Evolutionary conservation across 2,113 vertebrate species (phyloP).

Genomic region (Centropristis striata): DNA sequence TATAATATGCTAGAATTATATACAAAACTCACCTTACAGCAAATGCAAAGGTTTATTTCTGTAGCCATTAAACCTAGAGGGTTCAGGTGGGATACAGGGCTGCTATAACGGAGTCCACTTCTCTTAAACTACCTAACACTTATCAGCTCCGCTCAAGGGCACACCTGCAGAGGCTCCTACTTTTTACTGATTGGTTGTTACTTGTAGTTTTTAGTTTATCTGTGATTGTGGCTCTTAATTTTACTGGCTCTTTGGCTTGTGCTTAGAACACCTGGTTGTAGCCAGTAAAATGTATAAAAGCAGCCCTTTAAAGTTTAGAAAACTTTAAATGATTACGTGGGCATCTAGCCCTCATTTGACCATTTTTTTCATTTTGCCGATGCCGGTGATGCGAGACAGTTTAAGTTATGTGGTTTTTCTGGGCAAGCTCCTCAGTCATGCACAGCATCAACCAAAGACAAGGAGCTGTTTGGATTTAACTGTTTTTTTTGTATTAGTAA

Average conservation of each 20-base stretch:
- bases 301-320: conserved; percentile 56
- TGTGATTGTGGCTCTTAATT: conserved; percentile 68
- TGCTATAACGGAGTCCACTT: conserved; percentile 51
- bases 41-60: conserved; percentile 33
- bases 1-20: conserved; percentile 49
- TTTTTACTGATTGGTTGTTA: conserved; percentile 69
- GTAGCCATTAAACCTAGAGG: conserved; percentile 30
- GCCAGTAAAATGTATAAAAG: conserved; percentile 66
- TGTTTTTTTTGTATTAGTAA: conserved; percentile 66
- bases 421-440: conserved; percentile 20
- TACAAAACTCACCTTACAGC: conserved; percentile 23
- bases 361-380: conserved; percentile 32
- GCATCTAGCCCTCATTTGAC: conserved; percentile 31
- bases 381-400: conserved; percentile 35
- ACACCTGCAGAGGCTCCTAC: conserved; percentile 28
- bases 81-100: conserved; percentile 50
- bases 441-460: conserved; percentile 41
- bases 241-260: conserved; percentile 55
- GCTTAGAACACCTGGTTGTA: conserved; percentile 74
- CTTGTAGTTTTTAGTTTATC: conserved; percentile 65
- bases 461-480: conserved; percentile 50
- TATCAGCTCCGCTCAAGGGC: conserved; percentile 49
- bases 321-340: conserved; percentile 55
- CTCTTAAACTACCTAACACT: conserved; percentile 58
- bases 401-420: conserved; percentile 50